Percentiles rank a stretch among this genome's conserved stretches.
Conservation (phyloP, 2,888 invertebrate genomes). For the Napeogenes sylphis region DNA sequence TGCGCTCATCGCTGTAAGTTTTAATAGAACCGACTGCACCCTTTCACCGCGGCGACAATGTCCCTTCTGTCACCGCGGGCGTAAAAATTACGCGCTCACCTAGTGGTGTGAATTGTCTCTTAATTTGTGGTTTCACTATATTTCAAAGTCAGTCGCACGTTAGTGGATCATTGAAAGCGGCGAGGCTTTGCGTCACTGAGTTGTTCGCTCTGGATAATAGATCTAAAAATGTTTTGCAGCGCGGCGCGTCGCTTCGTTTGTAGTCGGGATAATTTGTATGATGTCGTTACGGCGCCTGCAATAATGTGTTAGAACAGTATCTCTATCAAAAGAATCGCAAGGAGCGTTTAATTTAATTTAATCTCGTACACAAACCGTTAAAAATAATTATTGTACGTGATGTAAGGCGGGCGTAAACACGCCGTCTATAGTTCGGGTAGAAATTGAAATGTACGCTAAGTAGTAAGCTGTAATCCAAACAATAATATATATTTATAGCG, state of each 20-base stretch:
- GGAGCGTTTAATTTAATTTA: conserved; percentile 33
- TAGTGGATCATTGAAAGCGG: conserved; percentile 52
- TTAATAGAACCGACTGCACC: conserved; percentile 56
- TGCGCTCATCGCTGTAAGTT: conserved; percentile 51
- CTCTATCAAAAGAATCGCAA: conserved; percentile 34
- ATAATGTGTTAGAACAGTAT: conserved; percentile 34
- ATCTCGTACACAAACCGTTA: conserved; percentile 26
- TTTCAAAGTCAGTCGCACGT: conserved; percentile 41
- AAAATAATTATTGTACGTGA: conserved; percentile 27
- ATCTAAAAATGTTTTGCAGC: conserved; percentile 54
- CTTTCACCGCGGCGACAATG: conserved; percentile 46
- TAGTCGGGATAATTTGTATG: conserved; percentile 38
- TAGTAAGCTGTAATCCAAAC: no score
- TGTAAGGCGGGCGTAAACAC: conserved; percentile 20
- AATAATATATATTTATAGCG: no score
- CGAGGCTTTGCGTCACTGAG: conserved; percentile 56
- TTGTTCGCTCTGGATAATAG: conserved; percentile 43
- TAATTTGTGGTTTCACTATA: conserved; percentile 51
- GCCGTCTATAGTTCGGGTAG: conserved; percentile 7
- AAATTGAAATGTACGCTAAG: conserved; percentile 9
- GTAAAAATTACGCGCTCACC: conserved; percentile 46
- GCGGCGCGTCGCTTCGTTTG: conserved; percentile 35
- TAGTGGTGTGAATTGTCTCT: conserved; percentile 53
- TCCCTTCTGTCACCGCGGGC: conserved; percentile 38
- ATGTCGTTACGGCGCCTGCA: conserved; percentile 33